A percentile compares a stretch with the other conserved stretches of the same genome.
These are phyloP conservation scores for Saccostrea glomerata DNA, from an alignment of 1,140 invertebrate genomes.

Conservation along the genomic window DNA sequence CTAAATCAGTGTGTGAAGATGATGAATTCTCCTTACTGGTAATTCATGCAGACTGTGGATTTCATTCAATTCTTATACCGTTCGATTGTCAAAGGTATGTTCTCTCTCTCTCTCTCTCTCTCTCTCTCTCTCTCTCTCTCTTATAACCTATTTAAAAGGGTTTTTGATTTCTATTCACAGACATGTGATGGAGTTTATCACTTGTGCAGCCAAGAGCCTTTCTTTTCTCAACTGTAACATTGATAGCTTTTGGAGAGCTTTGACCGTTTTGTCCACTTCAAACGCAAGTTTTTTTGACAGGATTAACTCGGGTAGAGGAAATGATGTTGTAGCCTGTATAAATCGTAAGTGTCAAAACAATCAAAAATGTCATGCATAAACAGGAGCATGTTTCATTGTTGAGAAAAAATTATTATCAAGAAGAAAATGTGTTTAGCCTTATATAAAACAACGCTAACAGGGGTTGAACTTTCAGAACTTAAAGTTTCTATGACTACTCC, in stretches of 20 bases:
- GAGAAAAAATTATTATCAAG: too few relatives aligned
- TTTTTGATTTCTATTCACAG: neutral
- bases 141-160: neutral
- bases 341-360: neutral
- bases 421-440: too few relatives aligned
- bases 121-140: neutral
- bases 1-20: neutral
- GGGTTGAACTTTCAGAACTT: too few relatives aligned
- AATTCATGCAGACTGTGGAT: constrained; percentile 5
- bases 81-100: constrained; percentile 6
- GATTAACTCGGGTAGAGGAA: neutral
- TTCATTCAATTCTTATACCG: neutral
- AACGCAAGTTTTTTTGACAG: neutral
- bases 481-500: too few relatives aligned
- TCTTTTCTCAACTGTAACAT: neutral
- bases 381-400: too few relatives aligned
- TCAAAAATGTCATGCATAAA: too few relatives aligned
- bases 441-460: too few relatives aligned
- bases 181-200: neutral
- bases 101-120: neutral
- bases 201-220: neutral
- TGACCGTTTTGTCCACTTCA: neutral
- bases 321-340: neutral
- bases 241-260: neutral
- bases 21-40: neutral